Conservation (phyloP, 1,140 invertebrate genomes). For the Eumaeus atala region DNA sequence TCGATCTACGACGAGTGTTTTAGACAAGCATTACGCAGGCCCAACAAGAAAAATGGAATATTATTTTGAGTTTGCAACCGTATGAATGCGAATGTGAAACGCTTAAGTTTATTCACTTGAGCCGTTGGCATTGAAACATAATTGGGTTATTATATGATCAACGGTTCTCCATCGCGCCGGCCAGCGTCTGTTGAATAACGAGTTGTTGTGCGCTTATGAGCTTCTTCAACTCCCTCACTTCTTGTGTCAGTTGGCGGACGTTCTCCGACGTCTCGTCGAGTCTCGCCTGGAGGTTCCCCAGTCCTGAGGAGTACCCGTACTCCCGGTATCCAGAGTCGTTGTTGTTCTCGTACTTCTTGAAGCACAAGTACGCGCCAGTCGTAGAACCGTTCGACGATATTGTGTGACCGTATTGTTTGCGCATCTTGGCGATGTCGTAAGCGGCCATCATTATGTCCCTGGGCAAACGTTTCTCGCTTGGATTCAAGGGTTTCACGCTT, state of each 20-base stretch:
- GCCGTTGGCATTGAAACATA: conserved; percentile 65
- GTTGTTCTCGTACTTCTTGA: conserved; percentile 78
- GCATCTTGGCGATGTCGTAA: conserved; percentile 82
- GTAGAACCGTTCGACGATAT: conserved; percentile 77
- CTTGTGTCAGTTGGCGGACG: conserved; percentile 76
- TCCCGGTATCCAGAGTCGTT: conserved; percentile 73
- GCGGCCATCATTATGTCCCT: conserved; percentile 83
- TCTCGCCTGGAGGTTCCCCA: conserved; percentile 76
- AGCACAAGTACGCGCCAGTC: conserved; percentile 75
- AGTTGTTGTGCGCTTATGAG: conserved; percentile 70
- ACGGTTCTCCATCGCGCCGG: conserved; percentile 53
- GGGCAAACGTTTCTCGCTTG: conserved; percentile 84
- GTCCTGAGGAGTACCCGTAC: conserved; percentile 70
- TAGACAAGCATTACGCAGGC: too few species aligned
- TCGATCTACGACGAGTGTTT: too few species aligned
- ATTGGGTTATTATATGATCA: conserved; percentile 67
- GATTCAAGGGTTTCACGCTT: conserved; percentile 86
- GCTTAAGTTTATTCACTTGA: conserved; percentile 60
- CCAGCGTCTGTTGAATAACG: conserved; percentile 64
- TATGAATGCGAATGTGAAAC: not conserved
- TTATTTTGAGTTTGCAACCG: too few species aligned
- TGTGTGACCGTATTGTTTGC: conserved; percentile 79
- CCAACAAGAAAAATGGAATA: too few species aligned
- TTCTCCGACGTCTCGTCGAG: conserved; percentile 78
- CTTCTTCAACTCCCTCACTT: conserved; percentile 79